Percentiles rank a stretch among this genome's conserved stretches.
These are phyloP conservation scores for Pterocles orientalis DNA, from an alignment of 2,113 vertebrate genomes.

Conservation along the genomic window DNA sequence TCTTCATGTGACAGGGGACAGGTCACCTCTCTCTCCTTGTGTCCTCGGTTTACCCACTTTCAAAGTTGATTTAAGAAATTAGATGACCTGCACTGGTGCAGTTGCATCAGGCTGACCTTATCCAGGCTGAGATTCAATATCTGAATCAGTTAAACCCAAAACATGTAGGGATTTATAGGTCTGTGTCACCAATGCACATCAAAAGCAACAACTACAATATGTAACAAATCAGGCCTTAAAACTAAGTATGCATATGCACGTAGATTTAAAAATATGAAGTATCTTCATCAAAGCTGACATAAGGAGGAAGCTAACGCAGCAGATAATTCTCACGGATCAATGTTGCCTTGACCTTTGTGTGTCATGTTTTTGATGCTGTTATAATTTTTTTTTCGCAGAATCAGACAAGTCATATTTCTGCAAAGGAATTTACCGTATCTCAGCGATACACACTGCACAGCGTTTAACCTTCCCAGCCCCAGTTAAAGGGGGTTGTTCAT, in stretches of 20 bases:
- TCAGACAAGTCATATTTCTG: conserved; percentile 17
- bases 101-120: neutral
- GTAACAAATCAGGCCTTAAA: neutral
- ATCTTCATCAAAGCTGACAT: neutral
- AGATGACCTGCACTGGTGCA: too few relatives aligned
- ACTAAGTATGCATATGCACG: neutral
- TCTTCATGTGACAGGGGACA: neutral
- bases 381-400: neutral
- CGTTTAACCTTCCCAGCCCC: neutral
- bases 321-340: neutral
- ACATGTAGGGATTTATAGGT: fast-evolving
- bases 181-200: neutral
- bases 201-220: neutral
- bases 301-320: neutral
- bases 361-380: conserved; percentile 15
- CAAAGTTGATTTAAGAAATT: neutral
- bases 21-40: neutral
- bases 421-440: conserved; percentile 25
- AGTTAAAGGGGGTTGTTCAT: neutral
- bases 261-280: neutral
- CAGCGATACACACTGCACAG: neutral
- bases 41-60: neutral
- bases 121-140: neutral
- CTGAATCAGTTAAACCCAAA: neutral
- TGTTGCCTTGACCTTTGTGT: neutral